Evolutionary conservation across 2,888 invertebrate species (phyloP), one percentile per base, ranked within the genome.

Genomic region (Microctonus hyperodae): DNA sequence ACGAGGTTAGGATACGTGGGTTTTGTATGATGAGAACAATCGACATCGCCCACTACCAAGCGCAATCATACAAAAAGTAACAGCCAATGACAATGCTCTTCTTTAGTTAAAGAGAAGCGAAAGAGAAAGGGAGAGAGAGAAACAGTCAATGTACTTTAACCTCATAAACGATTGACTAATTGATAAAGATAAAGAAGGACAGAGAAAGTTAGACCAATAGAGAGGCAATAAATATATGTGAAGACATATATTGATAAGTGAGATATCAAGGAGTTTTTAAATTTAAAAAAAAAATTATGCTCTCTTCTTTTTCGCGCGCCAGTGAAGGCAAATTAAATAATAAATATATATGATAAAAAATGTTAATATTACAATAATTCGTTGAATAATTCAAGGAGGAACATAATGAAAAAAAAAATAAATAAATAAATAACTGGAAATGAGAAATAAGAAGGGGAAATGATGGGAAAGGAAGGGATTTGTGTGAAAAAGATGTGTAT

Each of bases 1-100:
- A 64, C 62, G 69, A 73, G 74, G 74, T 74, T 73, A 73, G 51
- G 56, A 53, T 40, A 51, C 16, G 48, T 57, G 53, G 44, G 61
- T 64, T 44, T 51, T 53, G 55, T 48, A n/a, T n/a, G n/a, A n/a
- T n/a, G 55, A 51, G 63, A 67, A 73, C 68, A 63, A 65, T 70
- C 63, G 48, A 65, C 72, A 68, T 70, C 56, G 67, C 51, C 37
- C 23, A 37, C 70, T 56, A 72, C 70, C 61, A 65, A 74, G 70
- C 68, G 70, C 74, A 67, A 72, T 72, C 72, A 68, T 37, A 64
- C 67, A 68, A 66, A 70, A 59, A 59, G 59, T 40, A 59, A 9
- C 20, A n/a, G 23, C 59, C 59, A 59, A 59, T 59, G 44, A 44
- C 40, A 55, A 55, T 55, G 55, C 31, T 31, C n/a, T n/a, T n/a